These are phyloP conservation scores for Monomorium pharaonis DNA, from an alignment of 1,140 invertebrate genomes.

Conservation along the genomic window DNA sequence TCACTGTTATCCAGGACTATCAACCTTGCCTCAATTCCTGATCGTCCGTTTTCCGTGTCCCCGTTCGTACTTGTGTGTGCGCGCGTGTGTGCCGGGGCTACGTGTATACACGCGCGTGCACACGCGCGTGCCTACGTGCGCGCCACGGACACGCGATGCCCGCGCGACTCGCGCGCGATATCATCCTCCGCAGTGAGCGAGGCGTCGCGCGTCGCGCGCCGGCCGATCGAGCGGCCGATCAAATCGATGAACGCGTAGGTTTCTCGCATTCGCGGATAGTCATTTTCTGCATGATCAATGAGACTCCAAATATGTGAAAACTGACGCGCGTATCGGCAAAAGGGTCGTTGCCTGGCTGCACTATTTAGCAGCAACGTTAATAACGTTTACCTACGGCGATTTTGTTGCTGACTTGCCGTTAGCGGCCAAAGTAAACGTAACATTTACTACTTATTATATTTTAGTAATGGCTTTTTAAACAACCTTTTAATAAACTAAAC, in stretches of 20 bases:
- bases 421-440: background rate
- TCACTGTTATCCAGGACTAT: constrained; percentile 78
- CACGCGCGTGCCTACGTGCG: background rate
- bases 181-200: constrained; percentile 7
- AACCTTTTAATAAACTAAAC: background rate
- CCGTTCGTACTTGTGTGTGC: constrained; percentile 3
- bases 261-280: constrained; percentile 37
- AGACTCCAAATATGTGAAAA: constrained; percentile 10
- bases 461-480: background rate
- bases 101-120: background rate
- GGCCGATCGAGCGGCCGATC: constrained; percentile 46
- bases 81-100: background rate
- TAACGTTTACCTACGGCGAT: background rate
- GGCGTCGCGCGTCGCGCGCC: constrained; percentile 47
- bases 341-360: background rate
- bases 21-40: constrained; percentile 81
- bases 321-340: constrained; percentile 21
- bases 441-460: background rate
- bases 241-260: constrained; percentile 45
- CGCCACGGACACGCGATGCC: constrained; percentile 23
- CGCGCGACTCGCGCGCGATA: constrained; percentile 5
- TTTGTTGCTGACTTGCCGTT: background rate
- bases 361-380: constrained; percentile 10
- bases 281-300: constrained; percentile 55
- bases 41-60: constrained; percentile 73